phyloP scores from a whole-genome alignment of 2,888 invertebrate genomes.

The Nephrotoma appendiculata region DNA sequence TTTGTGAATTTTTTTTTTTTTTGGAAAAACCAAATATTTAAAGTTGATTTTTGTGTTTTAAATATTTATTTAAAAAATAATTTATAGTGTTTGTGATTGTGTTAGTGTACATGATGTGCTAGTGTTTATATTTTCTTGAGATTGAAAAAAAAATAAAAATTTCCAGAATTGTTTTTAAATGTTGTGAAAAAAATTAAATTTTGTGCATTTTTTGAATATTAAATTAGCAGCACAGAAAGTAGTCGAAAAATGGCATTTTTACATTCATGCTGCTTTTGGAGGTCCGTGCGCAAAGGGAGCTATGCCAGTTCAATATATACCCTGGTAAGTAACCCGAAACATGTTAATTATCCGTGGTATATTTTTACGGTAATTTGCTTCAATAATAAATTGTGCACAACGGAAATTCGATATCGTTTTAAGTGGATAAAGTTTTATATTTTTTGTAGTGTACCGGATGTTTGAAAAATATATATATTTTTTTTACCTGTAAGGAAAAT shows the following conservation, averaged over 20 bases:
- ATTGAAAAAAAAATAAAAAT: background rate
- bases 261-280: constrained; percentile 30
- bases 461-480: background rate
- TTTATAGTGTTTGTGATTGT: background rate
- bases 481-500: background rate
- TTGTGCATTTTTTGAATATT: background rate
- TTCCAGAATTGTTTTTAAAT: background rate
- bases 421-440: background rate
- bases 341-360: background rate
- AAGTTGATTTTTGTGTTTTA: background rate
- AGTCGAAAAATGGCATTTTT: constrained; percentile 22
- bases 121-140: background rate
- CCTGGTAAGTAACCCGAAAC: constrained; percentile 14
- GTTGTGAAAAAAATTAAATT: background rate
- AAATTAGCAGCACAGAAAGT: background rate
- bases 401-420: background rate
- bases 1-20: background rate
- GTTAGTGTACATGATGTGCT: background rate
- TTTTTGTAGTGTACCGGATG: background rate
- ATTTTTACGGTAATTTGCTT: background rate
- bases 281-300: constrained; percentile 25
- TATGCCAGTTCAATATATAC: constrained; percentile 24
- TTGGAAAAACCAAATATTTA: background rate
- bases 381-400: background rate
- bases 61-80: background rate